Evolutionary conservation across 2,888 invertebrate species (phyloP).

Genomic region (Dicyrtomina minuta): DNA sequence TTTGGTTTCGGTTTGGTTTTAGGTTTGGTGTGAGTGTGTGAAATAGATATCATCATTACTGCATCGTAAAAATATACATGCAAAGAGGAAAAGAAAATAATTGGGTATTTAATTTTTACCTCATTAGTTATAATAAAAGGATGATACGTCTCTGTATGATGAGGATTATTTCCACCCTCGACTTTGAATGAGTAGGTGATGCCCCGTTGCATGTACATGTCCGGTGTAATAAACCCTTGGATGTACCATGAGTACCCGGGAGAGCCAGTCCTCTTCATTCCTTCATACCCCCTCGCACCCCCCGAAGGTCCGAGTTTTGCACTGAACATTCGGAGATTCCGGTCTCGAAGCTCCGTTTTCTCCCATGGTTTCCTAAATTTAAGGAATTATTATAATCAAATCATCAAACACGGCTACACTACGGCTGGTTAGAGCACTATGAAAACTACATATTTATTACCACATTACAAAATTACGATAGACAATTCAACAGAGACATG

Average conservation of each 20-base stretch:
- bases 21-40: background rate
- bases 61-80: background rate
- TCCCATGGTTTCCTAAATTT: constrained; percentile 60
- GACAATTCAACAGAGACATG: no score
- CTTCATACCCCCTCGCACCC: constrained; percentile 74
- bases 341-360: constrained; percentile 60
- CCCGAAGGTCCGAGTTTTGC: constrained; percentile 83
- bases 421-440: no score
- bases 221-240: constrained; percentile 83
- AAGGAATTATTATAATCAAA: background rate
- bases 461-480: constrained; percentile 52
- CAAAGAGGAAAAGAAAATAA: no score
- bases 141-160: constrained; percentile 80
- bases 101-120: constrained; percentile 47
- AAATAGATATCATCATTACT: background rate
- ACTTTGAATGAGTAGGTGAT: constrained; percentile 79
- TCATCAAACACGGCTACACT: background rate
- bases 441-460: constrained; percentile 27
- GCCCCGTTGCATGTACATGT: constrained; percentile 81
- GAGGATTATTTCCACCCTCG: constrained; percentile 83
- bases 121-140: constrained; percentile 86
- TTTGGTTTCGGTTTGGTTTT: no score
- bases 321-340: constrained; percentile 73
- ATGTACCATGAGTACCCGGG: constrained; percentile 86
- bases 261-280: constrained; percentile 62